These are phyloP conservation scores for Trichonephila inaurata DNA, from an alignment of 1,140 invertebrate genomes.

Conservation along the genomic window DNA sequence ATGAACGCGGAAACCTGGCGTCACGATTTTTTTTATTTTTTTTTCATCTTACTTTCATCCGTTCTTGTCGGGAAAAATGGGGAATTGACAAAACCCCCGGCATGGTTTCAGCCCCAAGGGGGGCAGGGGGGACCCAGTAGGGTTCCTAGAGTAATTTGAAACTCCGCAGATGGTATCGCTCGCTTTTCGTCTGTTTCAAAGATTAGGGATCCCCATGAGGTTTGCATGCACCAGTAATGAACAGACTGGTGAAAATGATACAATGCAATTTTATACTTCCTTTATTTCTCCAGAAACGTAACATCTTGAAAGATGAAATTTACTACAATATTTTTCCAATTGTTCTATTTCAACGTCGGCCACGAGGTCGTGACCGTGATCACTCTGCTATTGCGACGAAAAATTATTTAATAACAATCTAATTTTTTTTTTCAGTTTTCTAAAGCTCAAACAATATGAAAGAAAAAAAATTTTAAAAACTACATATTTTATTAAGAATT, in stretches of 20 bases:
- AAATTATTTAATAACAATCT: too few relatives aligned
- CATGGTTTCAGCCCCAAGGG: neutral
- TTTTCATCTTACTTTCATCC: neutral
- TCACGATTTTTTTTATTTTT: neutral
- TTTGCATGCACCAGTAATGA: neutral
- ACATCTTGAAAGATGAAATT: too few relatives aligned
- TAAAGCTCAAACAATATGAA: too few relatives aligned
- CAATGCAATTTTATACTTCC: too few relatives aligned
- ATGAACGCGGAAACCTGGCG: neutral
- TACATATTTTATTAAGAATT: too few relatives aligned
- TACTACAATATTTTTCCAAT: too few relatives aligned
- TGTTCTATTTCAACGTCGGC: too few relatives aligned
- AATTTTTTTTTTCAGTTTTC: too few relatives aligned
- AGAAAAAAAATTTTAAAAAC: too few relatives aligned
- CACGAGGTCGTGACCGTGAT: too few relatives aligned
- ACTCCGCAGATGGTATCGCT: slow-evolving; percentile 1
- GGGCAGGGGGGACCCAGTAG: neutral
- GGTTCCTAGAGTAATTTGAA: neutral
- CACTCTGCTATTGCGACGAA: too few relatives aligned
- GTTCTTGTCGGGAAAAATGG: neutral
- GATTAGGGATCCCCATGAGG: neutral
- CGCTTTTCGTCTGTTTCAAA: neutral
- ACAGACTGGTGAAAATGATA: neutral
- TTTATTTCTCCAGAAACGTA: too few relatives aligned
- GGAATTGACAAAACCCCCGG: neutral